Base-by-base conservation (phyloP, 2,113 vertebrate genomes). In the Struthidea cinerea region DNA sequence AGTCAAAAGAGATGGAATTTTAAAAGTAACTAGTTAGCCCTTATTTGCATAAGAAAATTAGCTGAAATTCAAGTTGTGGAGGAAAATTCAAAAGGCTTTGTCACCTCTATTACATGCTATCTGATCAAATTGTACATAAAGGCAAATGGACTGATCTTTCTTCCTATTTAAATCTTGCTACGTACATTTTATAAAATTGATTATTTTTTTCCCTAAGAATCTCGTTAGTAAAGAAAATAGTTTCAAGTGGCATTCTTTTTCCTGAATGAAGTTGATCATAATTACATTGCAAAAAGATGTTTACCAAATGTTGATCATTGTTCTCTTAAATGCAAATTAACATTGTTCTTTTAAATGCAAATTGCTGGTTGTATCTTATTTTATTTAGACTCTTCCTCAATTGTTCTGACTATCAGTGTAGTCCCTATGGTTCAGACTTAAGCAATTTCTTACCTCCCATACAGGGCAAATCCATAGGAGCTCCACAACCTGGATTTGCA, bases 11-110 rank as follows among this genome's bases (percentile, higher is more conserved):
- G 64, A 39, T 71, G 74, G 33, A 94, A 75, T 90, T 97, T 93
- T 42, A 35, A 50, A 95, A 92, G 44, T 83, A 90, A 68, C 90
- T 84, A 78, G 75, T 93, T 94, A 85, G 50, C 44, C 44, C 59
- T 52, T 80, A 93, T 97, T 97, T 98, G 78, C 80, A 89, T 97
- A 73, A 96, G 89, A 90, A 96, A 95, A 91, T 97, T 85, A 96
- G 57, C 65, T 92, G 19, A 63, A 60, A 95, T 89, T 81, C 70
- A 63, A 67, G 55, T 49, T 14, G 22, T 5, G 0, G 61, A 86
- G 57, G 47, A 94, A 85, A 86, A 90, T 75, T 95, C 76, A 84
- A 89, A 96, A 80, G 52, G 55, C 17, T 94, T 78, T 93, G 76
- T 90, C 85, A 87, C 80, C 87, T 90, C 87, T 84, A 47, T 94